Conservation (phyloP, 2,797 vertebrate species). For the Bufotes viridis region DNA sequence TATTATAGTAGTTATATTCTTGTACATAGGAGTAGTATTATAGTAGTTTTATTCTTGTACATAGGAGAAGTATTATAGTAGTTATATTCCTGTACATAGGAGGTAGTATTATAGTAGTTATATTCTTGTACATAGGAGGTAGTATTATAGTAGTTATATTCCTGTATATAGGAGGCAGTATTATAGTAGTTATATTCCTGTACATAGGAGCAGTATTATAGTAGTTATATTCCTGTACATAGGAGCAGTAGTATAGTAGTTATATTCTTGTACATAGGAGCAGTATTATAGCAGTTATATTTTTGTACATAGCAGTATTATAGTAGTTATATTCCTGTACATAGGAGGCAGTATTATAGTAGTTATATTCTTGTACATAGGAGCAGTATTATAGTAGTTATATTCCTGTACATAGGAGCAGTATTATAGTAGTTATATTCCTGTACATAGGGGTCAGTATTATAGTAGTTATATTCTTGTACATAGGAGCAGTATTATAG, state of each 20-base stretch:
- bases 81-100: too few species aligned
- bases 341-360: slow-evolving; percentile 5
- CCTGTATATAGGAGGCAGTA: too few species aligned
- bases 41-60: not conserved
- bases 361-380: not conserved
- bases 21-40: slow-evolving; percentile 5
- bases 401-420: too few species aligned
- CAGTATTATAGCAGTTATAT: not conserved
- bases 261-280: too few species aligned
- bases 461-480: too few species aligned
- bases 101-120: too few species aligned
- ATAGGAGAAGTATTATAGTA: too few species aligned
- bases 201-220: slow-evolving; percentile 4
- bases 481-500: not conserved
- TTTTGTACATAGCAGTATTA: not conserved
- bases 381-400: not conserved
- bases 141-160: not conserved
- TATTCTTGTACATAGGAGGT: not conserved
- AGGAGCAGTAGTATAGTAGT: too few species aligned
- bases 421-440: too few species aligned
- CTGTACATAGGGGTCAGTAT: too few species aligned
- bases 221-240: not conserved
- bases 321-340: not conserved
- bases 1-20: not conserved
- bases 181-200: not conserved